These are phyloP conservation scores for zebrafish (Danio rerio) DNA, from an alignment of 2,113 vertebrate genomes.

Conservation along the genomic window GRCz12tu NC_133177.1:27209501-27210000, in stretches of 20 bases:
- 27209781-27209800: conserved; percentile 92
- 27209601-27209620: too few relatives aligned
- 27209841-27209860: conserved; percentile 90
- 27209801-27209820: conserved; percentile 91
- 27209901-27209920: conserved; percentile 86
- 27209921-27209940: conserved; percentile 61
- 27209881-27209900: conserved; percentile 91
- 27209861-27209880: conserved; percentile 92
- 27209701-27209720: conserved; percentile 96
- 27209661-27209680: too few relatives aligned
- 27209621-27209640: too few relatives aligned
- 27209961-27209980: neutral
- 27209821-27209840: conserved; percentile 92
- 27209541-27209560: too few relatives aligned
- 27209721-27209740: conserved; percentile 98
- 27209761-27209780: conserved; percentile 94
- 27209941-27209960: conserved; percentile 32
- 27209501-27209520: too few relatives aligned
- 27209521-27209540: too few relatives aligned
- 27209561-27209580: too few relatives aligned
- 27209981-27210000: neutral
- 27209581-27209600: too few relatives aligned
- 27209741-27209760: conserved; percentile 92
- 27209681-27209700: conserved; percentile 57
- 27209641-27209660: too few relatives aligned